Evolutionary conservation across 2,888 invertebrate genomes (phyloP).

Genomic region (Neocrepidodera transversa): DNA sequence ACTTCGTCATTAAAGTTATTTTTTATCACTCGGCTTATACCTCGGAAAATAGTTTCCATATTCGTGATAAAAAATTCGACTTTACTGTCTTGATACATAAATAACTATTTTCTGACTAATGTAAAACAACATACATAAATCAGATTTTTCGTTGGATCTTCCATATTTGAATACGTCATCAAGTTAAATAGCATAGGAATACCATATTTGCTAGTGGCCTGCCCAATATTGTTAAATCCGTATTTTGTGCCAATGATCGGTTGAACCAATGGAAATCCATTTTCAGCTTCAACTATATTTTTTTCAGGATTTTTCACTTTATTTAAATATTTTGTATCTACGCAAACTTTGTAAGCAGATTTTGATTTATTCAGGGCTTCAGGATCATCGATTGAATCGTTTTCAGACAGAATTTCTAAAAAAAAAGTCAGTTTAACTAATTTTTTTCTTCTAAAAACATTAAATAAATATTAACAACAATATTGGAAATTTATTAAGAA

Average conservation of each 20-base stretch:
- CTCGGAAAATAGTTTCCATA: no score
- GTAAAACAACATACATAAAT: conserved; percentile 57
- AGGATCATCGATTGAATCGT: conserved; percentile 46
- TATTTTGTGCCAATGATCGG: conserved; percentile 16
- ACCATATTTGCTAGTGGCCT: conserved; percentile 55
- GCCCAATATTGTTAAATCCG: conserved; percentile 54
- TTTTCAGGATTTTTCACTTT: conserved; percentile 50
- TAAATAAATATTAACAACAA: background rate
- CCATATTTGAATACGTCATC: conserved; percentile 41
- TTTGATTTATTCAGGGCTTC: conserved; percentile 55
- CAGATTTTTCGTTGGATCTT: conserved; percentile 50
- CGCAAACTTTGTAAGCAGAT: conserved; percentile 55
- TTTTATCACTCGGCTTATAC: no score
- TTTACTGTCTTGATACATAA: no score
- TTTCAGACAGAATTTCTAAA: conserved; percentile 51
- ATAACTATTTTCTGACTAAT: no score
- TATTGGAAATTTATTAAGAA: no score
- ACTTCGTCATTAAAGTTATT: no score
- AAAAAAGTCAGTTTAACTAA: no score
- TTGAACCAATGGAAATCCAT: conserved; percentile 54
- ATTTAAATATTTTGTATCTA: conserved; percentile 45
- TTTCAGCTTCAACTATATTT: conserved; percentile 49
- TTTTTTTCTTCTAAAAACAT: no score
- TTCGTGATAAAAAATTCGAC: no score
- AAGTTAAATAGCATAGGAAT: conserved; percentile 56